Conservation (phyloP, 92 coral and sea anemone species). For the Siderastrea siderea region DNA sequence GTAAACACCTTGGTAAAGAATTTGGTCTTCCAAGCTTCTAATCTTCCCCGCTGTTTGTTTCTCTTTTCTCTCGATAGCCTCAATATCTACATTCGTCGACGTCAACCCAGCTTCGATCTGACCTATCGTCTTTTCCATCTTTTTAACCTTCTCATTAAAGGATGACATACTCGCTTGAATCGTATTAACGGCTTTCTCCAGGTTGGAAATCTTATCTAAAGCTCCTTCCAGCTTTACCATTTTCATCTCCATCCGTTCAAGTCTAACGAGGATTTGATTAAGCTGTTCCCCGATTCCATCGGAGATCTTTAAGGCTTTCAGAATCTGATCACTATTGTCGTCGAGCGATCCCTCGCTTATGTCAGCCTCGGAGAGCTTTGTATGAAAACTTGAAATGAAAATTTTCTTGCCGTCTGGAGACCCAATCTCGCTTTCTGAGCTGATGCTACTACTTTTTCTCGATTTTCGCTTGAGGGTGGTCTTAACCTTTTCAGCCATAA, state of each 20-base stretch:
- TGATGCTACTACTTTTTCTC: too few relatives aligned
- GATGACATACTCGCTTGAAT: background rate
- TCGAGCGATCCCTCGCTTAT: background rate
- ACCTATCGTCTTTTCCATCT: background rate
- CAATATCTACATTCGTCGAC: too few relatives aligned
- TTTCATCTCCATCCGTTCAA: background rate
- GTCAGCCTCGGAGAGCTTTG: background rate
- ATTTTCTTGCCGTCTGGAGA: too few relatives aligned
- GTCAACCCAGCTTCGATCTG: too few relatives aligned
- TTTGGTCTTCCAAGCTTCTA: too few relatives aligned
- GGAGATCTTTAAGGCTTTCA: slow-evolving; percentile 1
- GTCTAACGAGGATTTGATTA: background rate
- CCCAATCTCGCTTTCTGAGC: too few relatives aligned
- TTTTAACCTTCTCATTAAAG: background rate
- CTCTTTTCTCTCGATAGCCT: too few relatives aligned
- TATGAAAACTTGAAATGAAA: background rate
- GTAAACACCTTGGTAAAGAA: background rate
- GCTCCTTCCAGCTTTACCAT: background rate
- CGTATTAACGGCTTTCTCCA: background rate
- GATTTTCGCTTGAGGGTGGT: too few relatives aligned
- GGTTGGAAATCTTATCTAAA: background rate
- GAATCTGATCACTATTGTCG: background rate
- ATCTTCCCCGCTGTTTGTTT: too few relatives aligned
- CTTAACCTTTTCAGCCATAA: too few relatives aligned
- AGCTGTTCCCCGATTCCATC: background rate